phyloP scores from a whole-genome alignment of 2,888 invertebrate genomes.

The Nomada fabriciana region DNA sequence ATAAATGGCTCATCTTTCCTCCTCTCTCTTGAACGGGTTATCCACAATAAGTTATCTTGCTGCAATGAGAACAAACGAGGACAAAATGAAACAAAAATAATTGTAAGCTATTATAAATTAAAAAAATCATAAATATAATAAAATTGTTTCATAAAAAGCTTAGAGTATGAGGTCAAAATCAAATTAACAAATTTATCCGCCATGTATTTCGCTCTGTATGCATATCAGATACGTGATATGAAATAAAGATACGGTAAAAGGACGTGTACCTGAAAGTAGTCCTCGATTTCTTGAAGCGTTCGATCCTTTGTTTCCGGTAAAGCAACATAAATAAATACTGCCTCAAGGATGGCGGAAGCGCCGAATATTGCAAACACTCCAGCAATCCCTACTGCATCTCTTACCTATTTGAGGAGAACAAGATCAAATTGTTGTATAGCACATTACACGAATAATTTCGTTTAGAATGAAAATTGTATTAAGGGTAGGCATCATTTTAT shows the following conservation, averaged over 20 bases:
- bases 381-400: conserved; percentile 86
- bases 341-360: conserved; percentile 87
- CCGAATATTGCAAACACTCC: conserved; percentile 91
- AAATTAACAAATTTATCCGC: too few species aligned
- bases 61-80: conserved; percentile 52
- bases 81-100: not conserved
- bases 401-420: conserved; percentile 65
- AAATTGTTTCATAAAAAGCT: not conserved
- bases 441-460: not conserved
- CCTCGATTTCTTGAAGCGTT: conserved; percentile 90
- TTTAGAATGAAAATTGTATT: not conserved
- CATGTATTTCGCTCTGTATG: too few species aligned
- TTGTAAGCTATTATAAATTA: too few species aligned
- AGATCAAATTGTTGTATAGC: not conserved
- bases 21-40: conserved; percentile 70
- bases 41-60: conserved; percentile 79
- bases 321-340: conserved; percentile 88
- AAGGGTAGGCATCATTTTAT: too few species aligned
- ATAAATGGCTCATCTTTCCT: conserved; percentile 45
- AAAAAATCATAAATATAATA: not conserved
- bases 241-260: conserved; percentile 11
- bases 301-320: conserved; percentile 91
- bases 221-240: too few species aligned
- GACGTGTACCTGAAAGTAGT: conserved; percentile 88
- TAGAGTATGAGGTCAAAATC: too few species aligned